phyloP scores from a whole-genome alignment of 2,113 vertebrate genomes.

The Arothron firmamentum region DNA sequence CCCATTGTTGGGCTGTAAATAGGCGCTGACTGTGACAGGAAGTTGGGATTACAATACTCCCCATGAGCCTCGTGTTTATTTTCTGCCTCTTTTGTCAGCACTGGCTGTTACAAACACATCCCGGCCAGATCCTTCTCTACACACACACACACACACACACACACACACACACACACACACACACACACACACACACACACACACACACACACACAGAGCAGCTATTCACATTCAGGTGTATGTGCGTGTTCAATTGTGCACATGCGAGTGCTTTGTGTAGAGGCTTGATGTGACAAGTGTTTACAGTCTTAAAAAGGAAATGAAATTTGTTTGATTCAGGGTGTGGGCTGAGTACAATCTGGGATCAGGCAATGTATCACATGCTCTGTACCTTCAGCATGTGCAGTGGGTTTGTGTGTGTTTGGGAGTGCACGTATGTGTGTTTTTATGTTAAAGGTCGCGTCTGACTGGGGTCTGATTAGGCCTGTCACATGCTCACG shows the following conservation, averaged over 20 bases:
- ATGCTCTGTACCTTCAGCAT: background rate
- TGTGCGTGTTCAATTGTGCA: slow-evolving; percentile 26
- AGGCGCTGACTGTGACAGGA: slow-evolving; percentile 72
- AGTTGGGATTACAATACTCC: slow-evolving; percentile 73
- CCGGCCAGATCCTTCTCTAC: slow-evolving; percentile 37
- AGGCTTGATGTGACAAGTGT: slow-evolving; percentile 35
- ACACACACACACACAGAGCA: slow-evolving; percentile 36
- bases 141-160: slow-evolving; percentile 39
- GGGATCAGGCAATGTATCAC: slow-evolving; percentile 34
- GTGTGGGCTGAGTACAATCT: slow-evolving; percentile 12
- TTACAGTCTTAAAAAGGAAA: slow-evolving; percentile 47
- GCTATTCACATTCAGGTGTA: slow-evolving; percentile 51
- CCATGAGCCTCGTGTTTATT: slow-evolving; percentile 69
- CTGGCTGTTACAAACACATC: slow-evolving; percentile 40
- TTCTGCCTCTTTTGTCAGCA: slow-evolving; percentile 69
- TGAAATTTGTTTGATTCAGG: slow-evolving; percentile 26
- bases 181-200: slow-evolving; percentile 35
- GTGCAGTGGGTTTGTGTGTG: background rate
- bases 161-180: slow-evolving; percentile 32
- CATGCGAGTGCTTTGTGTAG: slow-evolving; percentile 28
- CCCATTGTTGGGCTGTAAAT: slow-evolving; percentile 72
- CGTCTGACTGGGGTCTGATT: slow-evolving; percentile 51
- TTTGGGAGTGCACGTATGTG: slow-evolving; percentile 3
- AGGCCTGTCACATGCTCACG: slow-evolving; percentile 46
- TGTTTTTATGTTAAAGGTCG: slow-evolving; percentile 23